Evolutionary conservation across 2,797 vertebrate genomes (phyloP), one percentile per base, ranked within the genome.

Genomic region (Lepus townsendii): DNA sequence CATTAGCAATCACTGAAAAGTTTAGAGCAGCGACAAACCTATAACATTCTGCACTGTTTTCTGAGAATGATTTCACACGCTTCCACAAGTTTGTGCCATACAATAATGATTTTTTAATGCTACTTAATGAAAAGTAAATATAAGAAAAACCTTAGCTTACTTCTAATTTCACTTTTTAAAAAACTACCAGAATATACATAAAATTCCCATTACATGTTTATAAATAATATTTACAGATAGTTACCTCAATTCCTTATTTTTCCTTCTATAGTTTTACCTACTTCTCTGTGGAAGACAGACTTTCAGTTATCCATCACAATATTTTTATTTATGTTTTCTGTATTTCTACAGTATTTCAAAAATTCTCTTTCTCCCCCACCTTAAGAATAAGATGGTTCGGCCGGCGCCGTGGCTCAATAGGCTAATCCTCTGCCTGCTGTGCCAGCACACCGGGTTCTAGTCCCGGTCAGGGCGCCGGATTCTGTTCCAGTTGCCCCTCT

Each of bases 321-420:
- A 12, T 47, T 65, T 93, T 63, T 79, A 63, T 52, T 52, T 78
- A 42, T 22, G 30, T 60, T 66, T 87, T 80, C 75, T 80, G 16
- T 60, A 86, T 68, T 80, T 57, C 68, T 91, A 30, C 80, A 71
- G 30, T 71, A 66, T 72, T 84, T 72, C 66, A 66, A 89, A 60
- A 38, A 60, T 26, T 22, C 16, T 78, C 47, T 65, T 19, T 50
- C 80, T 20, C 30, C 66, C 38, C 38, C 8, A 47, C 42, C 42
- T 47, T 47, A 47, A 47, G 42, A 47, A 47, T 47, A 47, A 9
- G 42, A 47, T 47, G 42, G 42, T 47, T 47, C 42, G 54, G 14
- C 54, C 54, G 4, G 54, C 14, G 54, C 5, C 0, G 13, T 1
- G 19, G 54, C 54, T 20, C 19, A 6, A 6, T 57, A 47, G 54